Evolutionary conservation across 2,888 invertebrate species (phyloP).

Genomic region (Steromphala cineraria): DNA sequence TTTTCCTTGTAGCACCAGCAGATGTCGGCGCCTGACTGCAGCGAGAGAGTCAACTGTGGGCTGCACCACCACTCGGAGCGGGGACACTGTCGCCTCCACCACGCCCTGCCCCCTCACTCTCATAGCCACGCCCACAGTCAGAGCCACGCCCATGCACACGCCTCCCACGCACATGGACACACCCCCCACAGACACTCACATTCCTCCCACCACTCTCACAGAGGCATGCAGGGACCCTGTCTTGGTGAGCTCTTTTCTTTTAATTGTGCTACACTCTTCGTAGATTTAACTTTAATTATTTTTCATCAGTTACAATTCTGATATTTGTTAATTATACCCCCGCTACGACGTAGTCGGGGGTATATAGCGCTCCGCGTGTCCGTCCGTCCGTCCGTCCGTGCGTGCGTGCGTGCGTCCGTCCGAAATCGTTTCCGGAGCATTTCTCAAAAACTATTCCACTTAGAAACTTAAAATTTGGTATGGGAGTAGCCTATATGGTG

Average conservation of each 20-base stretch:
- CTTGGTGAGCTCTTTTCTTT: slow-evolving; percentile 13
- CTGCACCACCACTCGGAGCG: slow-evolving; percentile 10
- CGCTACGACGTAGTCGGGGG: too few species aligned
- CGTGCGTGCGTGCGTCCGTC: too few species aligned
- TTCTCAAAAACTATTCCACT: too few species aligned
- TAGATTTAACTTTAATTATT: too few species aligned
- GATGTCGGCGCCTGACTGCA: background rate
- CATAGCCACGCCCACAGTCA: slow-evolving; percentile 14
- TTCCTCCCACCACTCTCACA: slow-evolving; percentile 7
- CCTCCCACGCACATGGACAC: slow-evolving; percentile 12
- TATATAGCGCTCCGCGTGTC: too few species aligned
- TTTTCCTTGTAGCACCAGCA: slow-evolving; percentile 18
- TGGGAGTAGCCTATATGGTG: too few species aligned
- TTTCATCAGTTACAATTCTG: too few species aligned
- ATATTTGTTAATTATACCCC: too few species aligned
- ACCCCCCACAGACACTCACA: background rate
- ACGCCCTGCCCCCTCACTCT: slow-evolving; percentile 22
- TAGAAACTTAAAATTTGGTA: too few species aligned
- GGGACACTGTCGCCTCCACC: slow-evolving; percentile 25
- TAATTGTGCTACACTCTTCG: background rate
- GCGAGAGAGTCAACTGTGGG: background rate
- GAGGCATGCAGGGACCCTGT: slow-evolving; percentile 14
- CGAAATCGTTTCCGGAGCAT: too few species aligned
- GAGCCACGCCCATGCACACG: background rate
- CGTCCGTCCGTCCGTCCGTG: too few species aligned